phyloP scores from a whole-genome alignment of 1,140 invertebrate species.

The Drosophila lini region DNA sequence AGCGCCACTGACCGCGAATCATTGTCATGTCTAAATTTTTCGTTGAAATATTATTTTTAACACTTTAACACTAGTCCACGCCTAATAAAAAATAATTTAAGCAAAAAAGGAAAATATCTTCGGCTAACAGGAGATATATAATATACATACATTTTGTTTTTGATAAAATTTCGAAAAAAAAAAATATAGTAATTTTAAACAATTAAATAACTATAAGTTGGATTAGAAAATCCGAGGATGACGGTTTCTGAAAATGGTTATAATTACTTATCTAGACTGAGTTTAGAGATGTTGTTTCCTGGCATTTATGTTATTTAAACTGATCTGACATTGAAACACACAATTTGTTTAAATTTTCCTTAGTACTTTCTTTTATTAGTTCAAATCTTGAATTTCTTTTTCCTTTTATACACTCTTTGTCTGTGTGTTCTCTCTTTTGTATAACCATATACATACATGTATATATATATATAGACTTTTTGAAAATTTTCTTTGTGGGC shows the following conservation, averaged over 20 bases:
- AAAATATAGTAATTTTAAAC: too few relatives aligned
- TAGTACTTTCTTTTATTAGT: slow-evolving; percentile 49
- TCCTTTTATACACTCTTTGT: slow-evolving; percentile 65
- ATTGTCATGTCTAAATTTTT: slow-evolving; percentile 30
- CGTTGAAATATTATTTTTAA: slow-evolving; percentile 33
- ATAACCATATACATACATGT: slow-evolving; percentile 33
- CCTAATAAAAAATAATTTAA: not conserved
- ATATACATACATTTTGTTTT: too few relatives aligned
- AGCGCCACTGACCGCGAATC: not conserved
- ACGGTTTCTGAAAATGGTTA: too few relatives aligned
- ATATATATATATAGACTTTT: slow-evolving; percentile 45
- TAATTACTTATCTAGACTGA: too few relatives aligned
- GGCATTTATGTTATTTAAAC: not conserved
- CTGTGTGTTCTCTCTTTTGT: slow-evolving; percentile 59
- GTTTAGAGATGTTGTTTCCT: too few relatives aligned
- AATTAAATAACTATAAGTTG: too few relatives aligned
- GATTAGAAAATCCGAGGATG: too few relatives aligned
- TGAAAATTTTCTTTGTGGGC: slow-evolving; percentile 66
- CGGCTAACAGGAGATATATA: too few relatives aligned
- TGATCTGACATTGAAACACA: not conserved
- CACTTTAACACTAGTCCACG: slow-evolving; percentile 14
- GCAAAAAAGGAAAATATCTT: too few relatives aligned
- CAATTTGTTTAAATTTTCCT: slow-evolving; percentile 1
- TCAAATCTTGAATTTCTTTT: slow-evolving; percentile 52
- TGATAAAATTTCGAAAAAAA: too few relatives aligned